Conservation (phyloP, 2,113 vertebrate genomes). For the Struthidea cinerea region DNA sequence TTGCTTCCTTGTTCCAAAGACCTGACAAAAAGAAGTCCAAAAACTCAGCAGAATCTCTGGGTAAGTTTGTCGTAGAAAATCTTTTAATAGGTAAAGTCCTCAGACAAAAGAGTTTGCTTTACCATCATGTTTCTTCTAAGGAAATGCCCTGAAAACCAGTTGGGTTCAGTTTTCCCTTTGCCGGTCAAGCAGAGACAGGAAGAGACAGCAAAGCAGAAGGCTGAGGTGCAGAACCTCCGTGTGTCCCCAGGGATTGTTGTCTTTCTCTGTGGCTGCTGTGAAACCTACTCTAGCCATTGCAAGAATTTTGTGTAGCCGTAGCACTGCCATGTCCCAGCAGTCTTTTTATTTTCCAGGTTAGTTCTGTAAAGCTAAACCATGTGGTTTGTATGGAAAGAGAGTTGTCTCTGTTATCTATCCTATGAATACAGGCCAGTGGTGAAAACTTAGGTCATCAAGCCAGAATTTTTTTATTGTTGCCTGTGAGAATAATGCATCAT, state of each 20-base stretch:
- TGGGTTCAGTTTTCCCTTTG: background rate
- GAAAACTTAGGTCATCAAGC: background rate
- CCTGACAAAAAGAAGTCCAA: constrained; percentile 32
- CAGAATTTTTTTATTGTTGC: background rate
- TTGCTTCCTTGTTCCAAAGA: constrained; percentile 63
- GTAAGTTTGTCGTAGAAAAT: constrained; percentile 14
- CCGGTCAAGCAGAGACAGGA: background rate
- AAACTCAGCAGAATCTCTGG: constrained; percentile 39
- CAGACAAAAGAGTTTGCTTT: background rate
- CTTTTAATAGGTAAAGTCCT: background rate
- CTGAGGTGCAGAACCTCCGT: background rate
- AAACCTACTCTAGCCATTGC: background rate
- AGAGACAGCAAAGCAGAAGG: background rate
- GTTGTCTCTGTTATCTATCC: background rate
- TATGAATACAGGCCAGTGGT: background rate
- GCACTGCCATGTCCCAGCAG: background rate
- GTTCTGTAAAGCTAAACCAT: background rate
- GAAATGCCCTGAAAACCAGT: background rate
- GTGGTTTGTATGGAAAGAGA: background rate
- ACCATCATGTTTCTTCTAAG: background rate
- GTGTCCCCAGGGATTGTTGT: background rate
- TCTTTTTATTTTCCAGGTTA: background rate
- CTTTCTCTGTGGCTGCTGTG: background rate
- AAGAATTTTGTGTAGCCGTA: background rate
- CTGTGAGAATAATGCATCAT: background rate